phyloP scores from a whole-genome alignment of 2,888 invertebrate genomes.

The Rotaria sp. region DNA sequence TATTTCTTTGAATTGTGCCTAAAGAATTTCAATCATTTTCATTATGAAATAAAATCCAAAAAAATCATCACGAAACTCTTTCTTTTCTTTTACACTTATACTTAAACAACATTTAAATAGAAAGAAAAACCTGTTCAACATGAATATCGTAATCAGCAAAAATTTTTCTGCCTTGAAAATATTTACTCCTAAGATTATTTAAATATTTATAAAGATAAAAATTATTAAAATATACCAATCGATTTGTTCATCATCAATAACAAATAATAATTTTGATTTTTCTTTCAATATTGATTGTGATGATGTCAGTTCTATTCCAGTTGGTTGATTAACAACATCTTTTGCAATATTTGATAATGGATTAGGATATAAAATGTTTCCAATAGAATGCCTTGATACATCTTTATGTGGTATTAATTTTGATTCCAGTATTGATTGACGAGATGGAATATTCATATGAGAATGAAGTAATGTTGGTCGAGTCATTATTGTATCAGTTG shows the following conservation, averaged over 20 bases:
- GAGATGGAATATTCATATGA: neutral
- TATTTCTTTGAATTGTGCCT: slow-evolving; percentile 83
- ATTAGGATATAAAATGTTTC: slow-evolving; percentile 42
- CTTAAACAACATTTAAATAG: slow-evolving; percentile 26
- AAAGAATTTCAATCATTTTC: slow-evolving; percentile 39
- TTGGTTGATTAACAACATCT: neutral
- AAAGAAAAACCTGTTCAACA: slow-evolving; percentile 69
- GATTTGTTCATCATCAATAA: slow-evolving; percentile 91
- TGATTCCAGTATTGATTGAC: slow-evolving; percentile 48
- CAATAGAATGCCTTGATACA: neutral
- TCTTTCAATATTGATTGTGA: slow-evolving; percentile 59
- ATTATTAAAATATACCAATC: slow-evolving; percentile 67
- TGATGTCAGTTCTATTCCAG: neutral
- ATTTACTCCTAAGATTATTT: neutral
- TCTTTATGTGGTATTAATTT: slow-evolving; percentile 69
- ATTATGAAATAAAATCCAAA: neutral
- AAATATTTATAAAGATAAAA: neutral
- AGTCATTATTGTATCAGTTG: slow-evolving; percentile 64
- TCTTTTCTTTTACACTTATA: neutral
- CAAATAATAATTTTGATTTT: slow-evolving; percentile 80
- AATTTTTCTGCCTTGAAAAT: slow-evolving; percentile 58
- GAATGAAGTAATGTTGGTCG: neutral
- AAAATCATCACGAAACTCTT: neutral
- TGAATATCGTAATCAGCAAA: slow-evolving; percentile 89
- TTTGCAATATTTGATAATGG: neutral